These are phyloP conservation scores for Babyrousa celebensis DNA, from an alignment of 2,797 vertebrate genomes.

Conservation along the genomic window DNA sequence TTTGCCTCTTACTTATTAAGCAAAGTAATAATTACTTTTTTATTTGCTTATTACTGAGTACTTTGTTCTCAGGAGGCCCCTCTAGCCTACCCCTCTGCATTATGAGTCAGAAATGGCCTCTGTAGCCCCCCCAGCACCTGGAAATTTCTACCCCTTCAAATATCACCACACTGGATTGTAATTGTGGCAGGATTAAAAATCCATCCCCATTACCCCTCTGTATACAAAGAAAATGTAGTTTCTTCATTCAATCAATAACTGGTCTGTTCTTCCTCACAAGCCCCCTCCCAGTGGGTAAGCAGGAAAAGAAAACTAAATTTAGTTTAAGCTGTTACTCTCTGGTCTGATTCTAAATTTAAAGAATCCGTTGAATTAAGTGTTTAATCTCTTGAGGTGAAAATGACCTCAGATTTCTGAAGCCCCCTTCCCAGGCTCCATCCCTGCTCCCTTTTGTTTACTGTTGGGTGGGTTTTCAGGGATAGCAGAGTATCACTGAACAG, in stretches of 20 bases:
- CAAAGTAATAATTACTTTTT: too few relatives aligned
- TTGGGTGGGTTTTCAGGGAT: too few relatives aligned
- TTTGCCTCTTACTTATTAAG: too few relatives aligned
- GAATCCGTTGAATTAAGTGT: not conserved
- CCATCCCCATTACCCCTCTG: not conserved
- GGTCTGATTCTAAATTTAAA: conserved; percentile 33
- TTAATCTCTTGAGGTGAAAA: not conserved
- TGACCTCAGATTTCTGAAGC: not conserved
- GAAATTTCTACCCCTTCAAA: not conserved
- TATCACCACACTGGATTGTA: not conserved
- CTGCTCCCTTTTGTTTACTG: fast-evolving
- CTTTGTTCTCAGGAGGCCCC: not conserved
- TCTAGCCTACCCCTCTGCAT: not conserved
- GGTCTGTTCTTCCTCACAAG: conserved; percentile 3
- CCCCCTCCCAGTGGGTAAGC: not conserved
- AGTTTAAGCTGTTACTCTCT: not conserved
- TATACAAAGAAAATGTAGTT: not conserved
- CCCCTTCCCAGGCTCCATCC: not conserved
- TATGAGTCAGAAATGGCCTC: not conserved
- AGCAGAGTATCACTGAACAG: not conserved
- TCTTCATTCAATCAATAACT: not conserved
- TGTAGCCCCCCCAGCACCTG: not conserved
- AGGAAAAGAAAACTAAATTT: conserved; percentile 61
- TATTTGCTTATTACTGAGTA: not conserved
- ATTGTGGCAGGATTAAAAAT: not conserved